These are phyloP conservation scores for Sebastes vulpes DNA, from an alignment of 2,797 vertebrate genomes.

Conservation along the genomic window DNA sequence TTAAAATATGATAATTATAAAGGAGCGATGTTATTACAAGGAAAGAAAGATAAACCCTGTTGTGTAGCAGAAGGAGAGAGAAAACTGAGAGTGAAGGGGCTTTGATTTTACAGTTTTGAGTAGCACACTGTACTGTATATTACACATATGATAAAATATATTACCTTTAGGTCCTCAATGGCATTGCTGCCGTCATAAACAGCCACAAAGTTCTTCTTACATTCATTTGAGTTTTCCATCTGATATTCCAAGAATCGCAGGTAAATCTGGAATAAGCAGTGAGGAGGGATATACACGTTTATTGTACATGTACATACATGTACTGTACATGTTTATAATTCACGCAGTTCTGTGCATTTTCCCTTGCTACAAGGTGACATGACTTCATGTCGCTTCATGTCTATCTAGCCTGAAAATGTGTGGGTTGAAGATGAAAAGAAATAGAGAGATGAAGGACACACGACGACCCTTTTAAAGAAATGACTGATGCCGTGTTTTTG, in stretches of 20 bases:
- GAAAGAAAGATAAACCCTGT: conserved; percentile 15
- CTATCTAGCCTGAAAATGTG: too few species aligned
- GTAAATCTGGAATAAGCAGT: conserved; percentile 87
- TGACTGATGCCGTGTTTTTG: background rate
- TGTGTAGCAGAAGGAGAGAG: conserved; percentile 14
- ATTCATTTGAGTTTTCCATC: conserved; percentile 97
- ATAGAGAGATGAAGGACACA: background rate
- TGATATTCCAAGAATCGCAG: conserved; percentile 96
- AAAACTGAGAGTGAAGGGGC: background rate
- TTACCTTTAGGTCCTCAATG: conserved; percentile 93
- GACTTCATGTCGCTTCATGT: background rate
- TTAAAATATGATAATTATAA: background rate
- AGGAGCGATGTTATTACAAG: background rate
- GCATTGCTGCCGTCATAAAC: conserved; percentile 96
- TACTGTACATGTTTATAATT: background rate
- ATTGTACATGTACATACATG: background rate
- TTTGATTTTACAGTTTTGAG: background rate
- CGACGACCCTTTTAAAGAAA: background rate
- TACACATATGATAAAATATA: background rate
- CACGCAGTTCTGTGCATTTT: background rate
- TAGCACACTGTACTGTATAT: background rate
- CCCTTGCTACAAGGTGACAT: background rate
- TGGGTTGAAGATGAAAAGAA: background rate
- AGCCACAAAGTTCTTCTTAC: conserved; percentile 97
- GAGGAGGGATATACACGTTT: background rate